Evolutionary conservation across 1,140 invertebrate genomes (phyloP).

Genomic region (Helicoverpa zea): DNA sequence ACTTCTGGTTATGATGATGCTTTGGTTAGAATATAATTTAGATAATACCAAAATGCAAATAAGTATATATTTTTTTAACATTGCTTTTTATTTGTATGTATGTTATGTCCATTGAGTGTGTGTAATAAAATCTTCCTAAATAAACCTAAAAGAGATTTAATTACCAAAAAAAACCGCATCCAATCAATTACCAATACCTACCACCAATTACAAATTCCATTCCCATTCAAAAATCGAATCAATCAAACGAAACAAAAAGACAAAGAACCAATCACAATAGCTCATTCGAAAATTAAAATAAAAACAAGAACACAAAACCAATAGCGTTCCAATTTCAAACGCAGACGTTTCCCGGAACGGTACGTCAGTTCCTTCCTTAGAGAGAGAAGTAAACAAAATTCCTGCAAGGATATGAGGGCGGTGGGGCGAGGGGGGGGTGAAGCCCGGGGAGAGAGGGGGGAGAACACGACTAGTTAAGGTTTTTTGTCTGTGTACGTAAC

Average conservation of each 20-base stretch:
- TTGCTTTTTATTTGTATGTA: no score
- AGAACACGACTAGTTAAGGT: conserved; percentile 75
- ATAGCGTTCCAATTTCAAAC: conserved; percentile 78
- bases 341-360: conserved; percentile 73
- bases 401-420: conserved; percentile 83
- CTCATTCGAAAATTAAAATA: conserved; percentile 54
- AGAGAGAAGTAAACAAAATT: conserved; percentile 85
- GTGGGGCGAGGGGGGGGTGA: conserved; percentile 42
- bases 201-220: background rate
- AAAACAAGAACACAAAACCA: conserved; percentile 76
- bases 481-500: conserved; percentile 70
- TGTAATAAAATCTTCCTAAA: no score
- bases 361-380: conserved; percentile 77
- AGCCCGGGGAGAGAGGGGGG: conserved; percentile 27
- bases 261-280: conserved; percentile 57
- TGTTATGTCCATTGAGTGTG: no score
- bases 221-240: conserved; percentile 14
- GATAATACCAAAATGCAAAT: no score
- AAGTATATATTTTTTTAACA: no score
- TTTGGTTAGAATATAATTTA: no score
- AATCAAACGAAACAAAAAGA: conserved; percentile 52
- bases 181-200: no score
- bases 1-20: no score
- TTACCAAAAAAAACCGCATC: no score
- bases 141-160: no score